Evolutionary conservation across 2,797 vertebrate species (phyloP), one percentile per base, ranked within the genome.

Genomic region (Simalia tracyae): DNA sequence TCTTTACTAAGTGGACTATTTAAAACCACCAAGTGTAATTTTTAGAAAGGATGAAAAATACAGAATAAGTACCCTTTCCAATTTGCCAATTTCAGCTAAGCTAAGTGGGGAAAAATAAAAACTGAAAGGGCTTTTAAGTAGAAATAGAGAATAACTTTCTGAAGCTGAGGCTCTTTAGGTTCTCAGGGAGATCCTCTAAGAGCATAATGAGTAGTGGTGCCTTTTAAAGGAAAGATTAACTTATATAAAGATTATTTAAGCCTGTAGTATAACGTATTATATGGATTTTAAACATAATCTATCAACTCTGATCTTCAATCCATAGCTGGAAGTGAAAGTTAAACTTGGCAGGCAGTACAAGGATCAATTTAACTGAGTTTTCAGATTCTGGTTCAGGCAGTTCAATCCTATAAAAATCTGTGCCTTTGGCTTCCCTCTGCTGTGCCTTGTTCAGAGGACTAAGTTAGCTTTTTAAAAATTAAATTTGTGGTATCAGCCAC

Each of bases 241-340:
- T 36, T 60, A 10, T 14, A 60, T 90, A 1, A 14, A 50, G 88
- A 81, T 81, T 81, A 91, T 92, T 46, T n/a, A 57, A 81, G 24
- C 72, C 72, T 57, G 60, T 86, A 87, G n/a, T 0, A 87, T 28
- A 86, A 57, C 59, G 81, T 91, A 85, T 92, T 91, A 59, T 90
- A 95, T 84, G 68, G 31, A 84, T 64, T 90, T 0, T 68, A 94
- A 84, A 93, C 63, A 92, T 86, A 8, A 26, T 93, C 92, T 93
- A 68, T 86, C 91, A 93, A 59, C 94, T 94, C 94, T 90, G 92
- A 0, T 26, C 7, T 57, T 93, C 88, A 96, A 96, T 94, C 94
- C 94, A 92, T 88, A 93, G 92, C 91, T 84, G 89, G 22, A 66
- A 19, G 57, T 57, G 42, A 84, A 92, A 64, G 6, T 84, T 84